A percentile compares a stretch with the other conserved stretches of the same genome.
Conservation (phyloP, 1,140 invertebrate genomes). For the Drosophila sp. region DNA sequence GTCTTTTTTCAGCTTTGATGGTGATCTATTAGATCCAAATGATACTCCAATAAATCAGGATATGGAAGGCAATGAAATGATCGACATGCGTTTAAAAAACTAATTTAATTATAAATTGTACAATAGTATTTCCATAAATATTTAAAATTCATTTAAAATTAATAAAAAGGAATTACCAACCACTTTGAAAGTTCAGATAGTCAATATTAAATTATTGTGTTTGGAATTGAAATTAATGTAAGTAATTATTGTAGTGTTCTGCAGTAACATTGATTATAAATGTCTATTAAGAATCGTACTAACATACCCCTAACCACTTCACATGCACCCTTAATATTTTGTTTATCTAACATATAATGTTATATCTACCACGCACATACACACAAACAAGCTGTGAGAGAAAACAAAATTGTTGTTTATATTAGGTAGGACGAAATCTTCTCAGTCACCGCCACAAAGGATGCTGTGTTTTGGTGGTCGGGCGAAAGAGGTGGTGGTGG, state of each 20-base stretch:
- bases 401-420: constrained; percentile 75
- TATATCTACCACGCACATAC: constrained; percentile 42
- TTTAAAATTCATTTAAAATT: not conserved
- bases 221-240: not conserved
- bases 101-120: not conserved
- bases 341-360: constrained; percentile 69
- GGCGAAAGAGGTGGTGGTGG: constrained; percentile 33
- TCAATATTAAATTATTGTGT: constrained; percentile 1
- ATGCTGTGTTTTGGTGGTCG: constrained; percentile 36
- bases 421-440: constrained; percentile 45
- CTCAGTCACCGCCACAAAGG: constrained; percentile 21
- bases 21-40: constrained; percentile 60
- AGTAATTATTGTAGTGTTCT: not conserved
- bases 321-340: constrained; percentile 68
- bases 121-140: not conserved
- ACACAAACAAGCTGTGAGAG: constrained; percentile 21
- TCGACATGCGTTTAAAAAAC: constrained; percentile 52
- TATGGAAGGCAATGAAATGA: constrained; percentile 74
- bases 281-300: not conserved
- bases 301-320: constrained; percentile 44
- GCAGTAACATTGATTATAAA: not conserved
- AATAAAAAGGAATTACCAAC: not conserved
- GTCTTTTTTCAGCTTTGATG: constrained; percentile 62
- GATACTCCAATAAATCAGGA: constrained; percentile 70
- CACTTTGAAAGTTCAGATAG: too few species aligned